Evolutionary conservation across 2,113 vertebrate species (phyloP), one percentile per base, ranked within the genome.

Genomic region (Pogonocichla stellata): DNA sequence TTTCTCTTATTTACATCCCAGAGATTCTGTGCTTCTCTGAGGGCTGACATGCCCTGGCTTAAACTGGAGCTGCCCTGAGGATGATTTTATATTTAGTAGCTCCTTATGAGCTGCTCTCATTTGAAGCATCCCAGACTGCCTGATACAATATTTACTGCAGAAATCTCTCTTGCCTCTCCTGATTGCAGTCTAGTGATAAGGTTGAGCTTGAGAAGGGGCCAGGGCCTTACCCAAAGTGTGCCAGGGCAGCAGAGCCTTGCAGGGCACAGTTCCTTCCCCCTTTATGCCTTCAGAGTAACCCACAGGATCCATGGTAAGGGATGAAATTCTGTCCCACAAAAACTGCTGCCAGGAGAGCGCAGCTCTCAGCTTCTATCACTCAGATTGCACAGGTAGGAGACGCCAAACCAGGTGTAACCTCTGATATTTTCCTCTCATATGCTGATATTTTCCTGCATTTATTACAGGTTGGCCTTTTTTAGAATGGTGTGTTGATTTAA

Each of bases 11-110:
- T 88, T 74, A 77, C 75, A 75, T 90, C 67, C 51, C 64, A 82
- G 51, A 84, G 72, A 84, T 79, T 64, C 82, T 65, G 72, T 47
- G 26, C 60, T 57, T 84, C 57, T 90, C 92, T 69, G 65, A 92
- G 67, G 72, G 64, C 75, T 96, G 75, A 86, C 61, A 24, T 90
- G 72, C 53, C 90, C 82, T 90, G 86, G 75, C 90, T 95, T 92
- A 93, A 97, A 95, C 73, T 90, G 65, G 72, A 95, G 75, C 86
- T 95, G 90, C 93, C 90, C 95, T 58, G 67, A 86, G 86, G 92
- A 92, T 57, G 69, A 74, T 88, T 92, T 95, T 94, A 96, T 95
- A 95, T 96, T 95, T 96, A 95, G 94, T 45, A 94, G 85, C 80
- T 95, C 60, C 83, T 96, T 83, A 88, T 78, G 75, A 92, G 82